Percentiles rank a stretch among this genome's conserved stretches.
Conservation (phyloP, 1,140 invertebrate genomes). For the Euwallacea similis region DNA sequence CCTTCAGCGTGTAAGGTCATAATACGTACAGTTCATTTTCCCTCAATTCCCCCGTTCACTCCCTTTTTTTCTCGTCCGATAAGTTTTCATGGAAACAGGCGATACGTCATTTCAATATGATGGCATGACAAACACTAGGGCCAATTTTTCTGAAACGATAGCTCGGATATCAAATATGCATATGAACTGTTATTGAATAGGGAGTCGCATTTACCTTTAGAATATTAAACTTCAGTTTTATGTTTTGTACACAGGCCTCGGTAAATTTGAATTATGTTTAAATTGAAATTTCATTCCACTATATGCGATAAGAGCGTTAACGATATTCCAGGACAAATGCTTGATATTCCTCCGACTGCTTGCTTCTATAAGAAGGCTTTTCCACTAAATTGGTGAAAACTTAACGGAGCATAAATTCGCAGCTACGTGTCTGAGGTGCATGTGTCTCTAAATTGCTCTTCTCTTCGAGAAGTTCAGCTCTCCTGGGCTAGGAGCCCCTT, state of each 20-base stretch:
- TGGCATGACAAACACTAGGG: constrained; percentile 21
- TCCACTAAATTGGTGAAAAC: constrained; percentile 21
- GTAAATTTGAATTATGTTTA: too few species aligned
- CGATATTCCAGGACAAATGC: constrained; percentile 1
- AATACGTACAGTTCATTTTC: too few species aligned
- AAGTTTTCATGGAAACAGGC: constrained; percentile 15
- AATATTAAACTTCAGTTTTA: constrained; percentile 16
- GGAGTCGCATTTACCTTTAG: constrained; percentile 6
- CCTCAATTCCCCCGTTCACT: background rate
- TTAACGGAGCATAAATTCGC: constrained; percentile 23
- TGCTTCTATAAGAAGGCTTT: constrained; percentile 13
- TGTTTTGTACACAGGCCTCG: background rate
- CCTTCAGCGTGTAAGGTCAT: too few species aligned
- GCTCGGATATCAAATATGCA: constrained; percentile 26
- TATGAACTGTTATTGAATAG: constrained; percentile 22
- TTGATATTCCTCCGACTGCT: constrained; percentile 20
- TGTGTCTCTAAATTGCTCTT: background rate
- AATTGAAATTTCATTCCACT: too few species aligned
- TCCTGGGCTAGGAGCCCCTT: too few species aligned
- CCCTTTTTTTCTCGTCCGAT: background rate
- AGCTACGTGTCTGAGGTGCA: constrained; percentile 13
- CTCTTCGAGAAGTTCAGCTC: too few species aligned
- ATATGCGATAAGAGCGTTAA: constrained; percentile 5
- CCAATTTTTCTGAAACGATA: constrained; percentile 31
- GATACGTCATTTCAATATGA: constrained; percentile 23